Evolutionary conservation across 2,113 vertebrate genomes (phyloP).

Genomic region (Meriones unguiculatus): DNA sequence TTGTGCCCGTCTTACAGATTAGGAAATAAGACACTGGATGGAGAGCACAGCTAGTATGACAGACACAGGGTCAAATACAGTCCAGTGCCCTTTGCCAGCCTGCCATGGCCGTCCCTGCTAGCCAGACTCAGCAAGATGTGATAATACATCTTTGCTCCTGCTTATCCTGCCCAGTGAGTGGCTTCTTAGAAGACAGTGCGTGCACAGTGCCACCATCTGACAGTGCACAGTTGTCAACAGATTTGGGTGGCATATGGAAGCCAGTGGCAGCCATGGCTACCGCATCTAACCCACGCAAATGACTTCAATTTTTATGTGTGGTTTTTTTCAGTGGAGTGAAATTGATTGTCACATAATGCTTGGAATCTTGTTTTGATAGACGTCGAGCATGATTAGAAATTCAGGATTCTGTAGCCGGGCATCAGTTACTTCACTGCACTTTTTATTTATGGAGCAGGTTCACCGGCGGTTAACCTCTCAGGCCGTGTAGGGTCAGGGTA

Average conservation of each 20-base stretch:
- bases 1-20: constrained; percentile 42
- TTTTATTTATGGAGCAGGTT: constrained; percentile 50
- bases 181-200: not conserved
- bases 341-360: constrained; percentile 69
- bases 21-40: not conserved
- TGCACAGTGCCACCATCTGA: not conserved
- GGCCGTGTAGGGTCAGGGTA: not conserved
- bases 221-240: rapidly evolving
- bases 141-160: not conserved
- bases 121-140: not conserved
- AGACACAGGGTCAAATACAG: not conserved
- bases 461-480: not conserved
- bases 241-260: constrained; percentile 48
- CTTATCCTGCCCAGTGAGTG: not conserved
- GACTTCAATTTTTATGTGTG: constrained; percentile 1
- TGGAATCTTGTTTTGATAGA: constrained; percentile 66
- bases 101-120: rapidly evolving
- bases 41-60: not conserved
- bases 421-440: constrained; percentile 61
- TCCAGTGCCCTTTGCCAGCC: not conserved
- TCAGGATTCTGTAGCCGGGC: constrained; percentile 29
- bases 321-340: constrained; percentile 61
- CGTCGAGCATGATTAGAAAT: constrained; percentile 75
- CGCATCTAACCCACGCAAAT: constrained; percentile 33
- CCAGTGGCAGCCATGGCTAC: constrained; percentile 29